Base-by-base conservation (phyloP, 2,113 vertebrate genomes). In the Crotalus tigris region DNA sequence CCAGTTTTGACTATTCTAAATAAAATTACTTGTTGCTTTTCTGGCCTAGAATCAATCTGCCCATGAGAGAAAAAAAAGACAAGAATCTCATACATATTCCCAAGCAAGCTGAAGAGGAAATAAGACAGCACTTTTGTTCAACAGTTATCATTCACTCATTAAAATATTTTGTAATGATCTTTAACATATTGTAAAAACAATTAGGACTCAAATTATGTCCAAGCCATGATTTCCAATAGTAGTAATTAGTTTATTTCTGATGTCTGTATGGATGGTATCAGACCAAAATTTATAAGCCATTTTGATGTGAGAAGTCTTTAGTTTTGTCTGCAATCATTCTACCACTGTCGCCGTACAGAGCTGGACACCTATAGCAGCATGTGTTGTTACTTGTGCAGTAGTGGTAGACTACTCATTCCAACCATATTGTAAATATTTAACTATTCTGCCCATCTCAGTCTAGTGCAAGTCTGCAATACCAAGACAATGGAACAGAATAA, bases 21-120 rank as follows among this genome's bases (percentile, higher is more conserved):
- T 97, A 94, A 95, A 96, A 94, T 94, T 86, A 94, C 88, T 94
- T 95, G 88, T 51, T 95, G 94, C 93, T 94, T 94, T 95, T 95
- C 92, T 5, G 49, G 93, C 75, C 92, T 94, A 88, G 85, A 9
- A 90, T 49, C 92, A 95, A 55, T 13, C 11, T 85, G 59, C 55
- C 75, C 44, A 90, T 2, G 9, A 3, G 15, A 85, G 64, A 13
- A 81, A 55, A 58, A 3, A 54, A 64, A 61, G 2, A 1, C 17
- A 1, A 0, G 87, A 53, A 26, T 94, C 2, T 46, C 81, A 69
- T 26, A 90, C 15, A 69, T 29, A 69, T 44, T 44, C 15, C 94
- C 93, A 95, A 87, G 4, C 2, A 26, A 93, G 33, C 2, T 0
- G 0, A 88, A 33, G n/a, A 39, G 88, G 15, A 49, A 0, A 0